These are phyloP conservation scores for Galeopterus variegatus DNA, from an alignment of 2,113 vertebrate genomes.

Conservation along the genomic window DNA sequence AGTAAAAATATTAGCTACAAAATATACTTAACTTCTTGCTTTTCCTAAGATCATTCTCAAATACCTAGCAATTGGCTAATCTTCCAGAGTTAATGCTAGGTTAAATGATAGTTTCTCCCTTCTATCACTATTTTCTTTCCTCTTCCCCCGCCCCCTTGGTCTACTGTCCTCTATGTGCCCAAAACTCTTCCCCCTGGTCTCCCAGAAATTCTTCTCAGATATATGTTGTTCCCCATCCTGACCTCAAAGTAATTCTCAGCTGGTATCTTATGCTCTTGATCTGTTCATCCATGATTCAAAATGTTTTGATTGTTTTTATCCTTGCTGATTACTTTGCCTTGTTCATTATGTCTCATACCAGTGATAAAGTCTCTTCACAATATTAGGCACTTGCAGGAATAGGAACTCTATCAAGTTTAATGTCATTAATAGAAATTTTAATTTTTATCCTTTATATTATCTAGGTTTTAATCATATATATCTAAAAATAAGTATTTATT, in stretches of 20 bases:
- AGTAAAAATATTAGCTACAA: not conserved
- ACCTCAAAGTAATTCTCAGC: not conserved
- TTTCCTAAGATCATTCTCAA: constrained; percentile 19
- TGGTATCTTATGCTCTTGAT: not conserved
- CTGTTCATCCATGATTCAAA: not conserved
- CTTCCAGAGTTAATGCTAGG: not conserved
- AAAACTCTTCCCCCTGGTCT: not conserved
- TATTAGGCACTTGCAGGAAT: not conserved
- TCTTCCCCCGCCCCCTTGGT: not conserved
- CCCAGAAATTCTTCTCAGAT: not conserved
- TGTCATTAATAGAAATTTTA: not conserved
- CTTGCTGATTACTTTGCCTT: not conserved
- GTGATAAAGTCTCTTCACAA: not conserved
- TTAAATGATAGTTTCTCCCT: not conserved
- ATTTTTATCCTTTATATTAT: not conserved
- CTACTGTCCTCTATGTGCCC: not conserved
- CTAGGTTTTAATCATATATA: not conserved
- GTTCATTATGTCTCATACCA: not conserved
- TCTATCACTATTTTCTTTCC: not conserved
- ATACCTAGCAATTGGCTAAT: not conserved
- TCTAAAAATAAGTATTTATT: not conserved
- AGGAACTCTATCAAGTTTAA: not conserved
- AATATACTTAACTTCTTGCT: not conserved
- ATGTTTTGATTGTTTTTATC: not conserved
- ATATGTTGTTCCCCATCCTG: not conserved